Evolutionary conservation across 2,113 vertebrate genomes (phyloP), one percentile per base, ranked within the genome.

Genomic region (Prionailurus viverrinus): DNA sequence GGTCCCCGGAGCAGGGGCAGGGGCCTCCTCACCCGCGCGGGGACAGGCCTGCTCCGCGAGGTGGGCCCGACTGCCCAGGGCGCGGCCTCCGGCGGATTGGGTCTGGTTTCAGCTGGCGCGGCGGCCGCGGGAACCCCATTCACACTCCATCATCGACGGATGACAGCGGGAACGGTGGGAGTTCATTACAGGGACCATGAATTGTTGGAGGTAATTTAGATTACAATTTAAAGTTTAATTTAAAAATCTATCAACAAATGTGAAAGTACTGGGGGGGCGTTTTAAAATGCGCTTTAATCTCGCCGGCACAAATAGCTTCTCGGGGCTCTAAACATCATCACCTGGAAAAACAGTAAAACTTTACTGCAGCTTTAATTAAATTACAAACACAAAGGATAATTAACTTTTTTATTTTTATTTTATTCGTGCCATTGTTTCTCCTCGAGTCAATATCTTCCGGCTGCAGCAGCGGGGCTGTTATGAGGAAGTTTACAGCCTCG

Each of bases 241-340:
- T 99, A 99, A 99, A 99, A 99, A 99, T 99, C 99, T 99, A 99
- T 99, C 99, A 99, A 99, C 99, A 99, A 99, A 99, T 99, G 99
- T 99, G 99, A 99, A 99, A 99, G 99, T 99, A 99, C 99, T 99
- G 98, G 98, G 96, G 98, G 99, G 99, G 99, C 99, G 99, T 99
- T 99, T 99, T 99, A 99, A 99, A 99, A 99, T 99, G 99, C 98
- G 98, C 98, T 99, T 99, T 99, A 99, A 99, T 99, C 99, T 99
- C 99, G 95, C 97, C 98, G 97, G 98, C 99, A 98, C 99, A 99
- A 99, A 99, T 99, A 99, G 99, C 98, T 99, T 99, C 99, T 99
- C 98, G 98, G 98, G 98, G 98, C 98, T 98, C 98, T 99, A 99
- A 99, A 99, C 99, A 99, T 99, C 99, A 99, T 98, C 99, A 99